Evolutionary conservation across 2,888 invertebrate species (phyloP).

Genomic region (Plagiodera versicolora): DNA sequence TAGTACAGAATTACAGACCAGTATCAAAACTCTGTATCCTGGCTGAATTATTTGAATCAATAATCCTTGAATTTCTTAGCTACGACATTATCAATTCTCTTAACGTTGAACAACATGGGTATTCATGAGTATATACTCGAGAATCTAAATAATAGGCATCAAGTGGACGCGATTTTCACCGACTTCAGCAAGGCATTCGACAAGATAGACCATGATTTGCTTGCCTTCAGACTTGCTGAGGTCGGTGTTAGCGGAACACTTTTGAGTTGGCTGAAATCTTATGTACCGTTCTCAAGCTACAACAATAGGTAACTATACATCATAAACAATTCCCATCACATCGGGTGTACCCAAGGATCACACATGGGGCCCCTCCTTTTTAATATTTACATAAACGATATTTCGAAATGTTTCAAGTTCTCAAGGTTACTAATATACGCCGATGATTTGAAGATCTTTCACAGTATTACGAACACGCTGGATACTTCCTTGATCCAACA

Average conservation of each 20-base stretch:
- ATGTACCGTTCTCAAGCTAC: too few species aligned
- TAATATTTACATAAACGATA: conserved; percentile 13
- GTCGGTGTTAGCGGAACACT: conserved; percentile 3
- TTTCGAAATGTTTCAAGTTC: conserved; percentile 10
- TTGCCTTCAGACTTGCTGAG: conserved; percentile 1
- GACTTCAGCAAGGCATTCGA: too few species aligned
- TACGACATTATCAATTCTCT: neutral
- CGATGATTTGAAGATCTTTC: conserved; percentile 12
- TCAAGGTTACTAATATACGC: conserved; percentile 10
- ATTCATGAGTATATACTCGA: conserved; percentile 1
- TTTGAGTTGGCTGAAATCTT: too few species aligned
- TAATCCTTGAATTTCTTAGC: neutral
- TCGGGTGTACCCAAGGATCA: conserved; percentile 1
- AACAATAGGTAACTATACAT: too few species aligned
- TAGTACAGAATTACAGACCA: too few species aligned
- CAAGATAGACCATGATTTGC: conserved; percentile 8
- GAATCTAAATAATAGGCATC: neutral
- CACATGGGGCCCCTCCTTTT: conserved; percentile 13
- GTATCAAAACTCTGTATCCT: too few species aligned
- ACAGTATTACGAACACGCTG: neutral
- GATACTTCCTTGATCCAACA: neutral
- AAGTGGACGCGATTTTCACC: neutral
- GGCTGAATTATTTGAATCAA: neutral
- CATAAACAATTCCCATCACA: neutral
- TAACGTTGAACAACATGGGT: conserved; percentile 4